Base-by-base conservation (phyloP, 2,888 invertebrate genomes). In the Rotaria socialis region DNA sequence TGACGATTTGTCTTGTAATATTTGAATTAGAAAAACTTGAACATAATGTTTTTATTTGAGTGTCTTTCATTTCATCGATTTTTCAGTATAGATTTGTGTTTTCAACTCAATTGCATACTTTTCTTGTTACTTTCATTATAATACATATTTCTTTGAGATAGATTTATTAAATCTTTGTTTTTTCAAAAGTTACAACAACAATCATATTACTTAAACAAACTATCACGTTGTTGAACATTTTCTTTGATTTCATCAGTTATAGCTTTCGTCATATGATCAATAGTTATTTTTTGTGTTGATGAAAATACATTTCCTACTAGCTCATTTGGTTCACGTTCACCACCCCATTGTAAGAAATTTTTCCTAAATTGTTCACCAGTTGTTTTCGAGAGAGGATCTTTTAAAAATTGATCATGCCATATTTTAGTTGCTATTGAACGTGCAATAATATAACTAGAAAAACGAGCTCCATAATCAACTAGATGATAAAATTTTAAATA, bases 391-490 rank as follows among this genome's bases (percentile, higher is more conserved):
- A 86, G 43, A 24, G 86, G 86, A 90, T 95, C 94, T 0, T 91
- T 90, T 89, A 94, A 93, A 90, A 98, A 97, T 90, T 95, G 94
- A 41, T 93, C 93, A 90, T 95, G 94, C 97, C 97, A 98, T 88
- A 96, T 95, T 92, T 94, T 94, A 87, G 96, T 95, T 0, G 97
- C 96, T 85, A 97, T 94, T 16, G 96, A 96, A 89, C 95, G 93
- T 0, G 98, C 97, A 89, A 97, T 95, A 88, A 99, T 92, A 92
- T 99, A 99, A 0, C 98, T 95, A 91, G 98, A 99, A 92, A 99
- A 99, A 91, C 97, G 97, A 0, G 97, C 97, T 67, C 99, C 99
- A 91, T 99, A 99, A 2, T 97, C 97, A 8, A 97, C 95, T 86
- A 99, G 92, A 92, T 99, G 99, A 88, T 96, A 95, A 92, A 99